Percentiles rank a stretch among this genome's conserved stretches.
Conservation (phyloP, 2,797 vertebrate genomes). For the Pelochelys cantorii region DNA sequence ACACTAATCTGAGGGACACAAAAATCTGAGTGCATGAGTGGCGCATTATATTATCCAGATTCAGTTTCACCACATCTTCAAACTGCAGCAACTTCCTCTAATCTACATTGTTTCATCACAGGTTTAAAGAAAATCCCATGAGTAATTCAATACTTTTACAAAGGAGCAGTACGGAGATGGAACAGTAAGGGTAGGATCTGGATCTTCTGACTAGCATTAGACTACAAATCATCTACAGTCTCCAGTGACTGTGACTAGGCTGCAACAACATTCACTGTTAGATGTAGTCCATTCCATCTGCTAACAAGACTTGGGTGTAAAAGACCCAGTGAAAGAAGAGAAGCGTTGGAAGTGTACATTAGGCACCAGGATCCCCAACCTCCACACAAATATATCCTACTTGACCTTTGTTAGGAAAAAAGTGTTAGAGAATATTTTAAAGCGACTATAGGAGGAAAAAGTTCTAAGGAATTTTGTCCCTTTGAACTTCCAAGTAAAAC, state of each 20-base stretch:
- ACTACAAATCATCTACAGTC: background rate
- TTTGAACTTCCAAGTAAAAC: conserved; percentile 73
- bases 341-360: background rate
- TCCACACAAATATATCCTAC: conserved; percentile 32
- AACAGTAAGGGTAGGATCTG: background rate
- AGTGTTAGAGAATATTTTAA: conserved; percentile 49
- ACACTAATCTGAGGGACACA: background rate
- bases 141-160: conserved; percentile 41
- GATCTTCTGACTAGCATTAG: conserved; percentile 17
- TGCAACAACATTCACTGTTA: background rate
- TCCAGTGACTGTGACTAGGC: background rate
- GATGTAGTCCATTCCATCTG: background rate
- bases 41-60: background rate
- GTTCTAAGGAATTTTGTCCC: conserved; percentile 71
- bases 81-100: background rate
- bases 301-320: background rate
- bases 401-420: conserved; percentile 39
- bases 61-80: background rate
- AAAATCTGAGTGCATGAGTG: background rate
- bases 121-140: conserved; percentile 44
- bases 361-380: background rate
- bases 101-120: background rate
- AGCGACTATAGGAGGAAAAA: conserved; percentile 44
- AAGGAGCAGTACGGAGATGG: conserved; percentile 5
- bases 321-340: background rate